Evolutionary conservation across 2,888 invertebrate genomes (phyloP).

Genomic region (Amphimallon solstitiale): DNA sequence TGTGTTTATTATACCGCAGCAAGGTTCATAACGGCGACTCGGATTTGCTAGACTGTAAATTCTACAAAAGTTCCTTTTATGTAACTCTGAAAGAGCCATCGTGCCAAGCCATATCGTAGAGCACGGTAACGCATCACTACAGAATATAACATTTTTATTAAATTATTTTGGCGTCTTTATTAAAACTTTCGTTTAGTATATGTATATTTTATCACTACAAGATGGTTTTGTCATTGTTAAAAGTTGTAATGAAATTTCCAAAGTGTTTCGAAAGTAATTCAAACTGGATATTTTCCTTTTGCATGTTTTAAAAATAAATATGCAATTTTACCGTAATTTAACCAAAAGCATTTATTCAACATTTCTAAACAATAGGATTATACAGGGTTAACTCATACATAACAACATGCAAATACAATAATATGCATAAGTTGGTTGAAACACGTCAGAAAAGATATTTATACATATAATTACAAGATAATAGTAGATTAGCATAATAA

Average conservation of each 20-base stretch:
- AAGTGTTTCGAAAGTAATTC: background rate
- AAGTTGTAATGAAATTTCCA: slow-evolving; percentile 21
- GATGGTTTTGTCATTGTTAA: background rate
- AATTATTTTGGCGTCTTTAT: slow-evolving; percentile 29
- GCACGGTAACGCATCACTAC: slow-evolving; percentile 17
- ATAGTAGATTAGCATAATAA: too few species aligned
- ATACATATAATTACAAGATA: too few species aligned
- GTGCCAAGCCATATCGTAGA: slow-evolving; percentile 10
- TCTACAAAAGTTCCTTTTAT: slow-evolving; percentile 55
- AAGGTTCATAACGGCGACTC: slow-evolving; percentile 61
- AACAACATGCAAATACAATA: too few species aligned
- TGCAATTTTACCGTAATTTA: background rate
- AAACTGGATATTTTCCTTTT: background rate
- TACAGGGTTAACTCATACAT: too few species aligned
- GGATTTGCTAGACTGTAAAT: slow-evolving; percentile 62
- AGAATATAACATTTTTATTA: slow-evolving; percentile 31
- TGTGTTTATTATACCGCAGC: slow-evolving; percentile 65
- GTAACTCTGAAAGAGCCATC: slow-evolving; percentile 16
- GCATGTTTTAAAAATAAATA: background rate
- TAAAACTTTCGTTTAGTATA: slow-evolving; percentile 25
- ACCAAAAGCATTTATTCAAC: too few species aligned
- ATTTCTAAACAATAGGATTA: too few species aligned
- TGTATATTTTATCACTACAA: background rate
- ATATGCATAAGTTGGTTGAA: too few species aligned
- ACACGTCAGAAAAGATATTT: too few species aligned